Percentiles rank a stretch among this genome's conserved stretches.
Evolutionary conservation across 2,797 vertebrate genomes (phyloP).

Genomic region (Poeciliopsis turneri): DNA sequence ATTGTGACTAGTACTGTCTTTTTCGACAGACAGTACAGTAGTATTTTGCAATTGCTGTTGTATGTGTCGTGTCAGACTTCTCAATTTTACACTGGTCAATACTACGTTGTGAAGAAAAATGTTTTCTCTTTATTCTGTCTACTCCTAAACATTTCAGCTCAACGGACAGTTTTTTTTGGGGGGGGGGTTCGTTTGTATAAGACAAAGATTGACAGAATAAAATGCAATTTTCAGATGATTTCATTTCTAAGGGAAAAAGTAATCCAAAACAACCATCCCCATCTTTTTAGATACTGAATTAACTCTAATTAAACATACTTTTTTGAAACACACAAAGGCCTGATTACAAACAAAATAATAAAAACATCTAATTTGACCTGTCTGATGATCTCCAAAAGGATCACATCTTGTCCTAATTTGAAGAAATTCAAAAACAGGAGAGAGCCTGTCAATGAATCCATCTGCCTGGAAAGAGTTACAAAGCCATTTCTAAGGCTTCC

Average conservation of each 20-base stretch:
- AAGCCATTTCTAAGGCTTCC: neutral
- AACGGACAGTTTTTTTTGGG: neutral
- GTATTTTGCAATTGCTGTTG: constrained; percentile 8
- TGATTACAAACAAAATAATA: neutral
- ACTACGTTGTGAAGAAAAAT: neutral
- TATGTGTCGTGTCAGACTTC: constrained; percentile 25
- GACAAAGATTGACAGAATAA: neutral
- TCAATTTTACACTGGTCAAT: constrained; percentile 16
- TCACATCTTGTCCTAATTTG: neutral
- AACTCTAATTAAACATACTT: neutral
- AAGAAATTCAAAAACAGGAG: neutral
- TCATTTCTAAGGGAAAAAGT: neutral
- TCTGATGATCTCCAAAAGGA: neutral
- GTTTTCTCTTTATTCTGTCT: neutral
- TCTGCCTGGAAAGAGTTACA: neutral
- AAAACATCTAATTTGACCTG: neutral
- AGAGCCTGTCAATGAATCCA: neutral
- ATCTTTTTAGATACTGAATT: neutral
- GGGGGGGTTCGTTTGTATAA: neutral
- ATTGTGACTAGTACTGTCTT: neutral
- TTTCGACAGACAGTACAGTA: neutral
- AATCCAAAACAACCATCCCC: neutral
- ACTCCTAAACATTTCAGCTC: neutral
- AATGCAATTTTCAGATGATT: neutral
- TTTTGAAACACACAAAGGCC: neutral